Evolutionary conservation across 30 jellyfish, hydroid and myxozoan genomes (phyloP).

Genomic region (Cassiopea xamachana): DNA sequence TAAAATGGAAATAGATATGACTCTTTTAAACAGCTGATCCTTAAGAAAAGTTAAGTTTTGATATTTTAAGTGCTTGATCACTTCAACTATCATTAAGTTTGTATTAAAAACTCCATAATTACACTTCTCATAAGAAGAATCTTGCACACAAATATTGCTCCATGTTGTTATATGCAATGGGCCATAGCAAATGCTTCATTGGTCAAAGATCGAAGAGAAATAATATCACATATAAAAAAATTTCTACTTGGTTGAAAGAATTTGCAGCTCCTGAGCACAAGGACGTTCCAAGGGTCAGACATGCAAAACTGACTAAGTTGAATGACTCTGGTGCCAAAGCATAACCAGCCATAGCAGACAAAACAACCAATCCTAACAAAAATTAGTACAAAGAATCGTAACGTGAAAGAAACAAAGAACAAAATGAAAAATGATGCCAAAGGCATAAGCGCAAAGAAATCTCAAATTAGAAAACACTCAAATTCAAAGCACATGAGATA

Average conservation of each 20-base stretch:
- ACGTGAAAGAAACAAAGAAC: not conserved
- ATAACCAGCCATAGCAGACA: conserved; percentile 99
- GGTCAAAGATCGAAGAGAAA: too few species aligned
- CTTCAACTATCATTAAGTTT: too few species aligned
- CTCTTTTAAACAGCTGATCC: too few species aligned
- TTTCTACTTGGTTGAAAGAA: conserved; percentile 90
- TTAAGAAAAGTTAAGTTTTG: too few species aligned
- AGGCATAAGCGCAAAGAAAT: not conserved
- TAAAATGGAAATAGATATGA: too few species aligned
- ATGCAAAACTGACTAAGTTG: conserved; percentile 36
- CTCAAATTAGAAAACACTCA: not conserved
- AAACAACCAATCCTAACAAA: conserved; percentile 91
- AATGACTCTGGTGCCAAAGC: conserved; percentile 94
- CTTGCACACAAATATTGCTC: too few species aligned
- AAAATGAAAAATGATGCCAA: not conserved
- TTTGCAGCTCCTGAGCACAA: conserved; percentile 98
- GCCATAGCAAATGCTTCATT: too few species aligned
- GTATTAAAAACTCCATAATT: too few species aligned
- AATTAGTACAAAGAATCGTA: not conserved
- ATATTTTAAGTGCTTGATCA: too few species aligned
- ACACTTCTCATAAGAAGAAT: too few species aligned
- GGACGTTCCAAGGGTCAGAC: conserved; percentile 85
- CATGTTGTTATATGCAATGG: too few species aligned
- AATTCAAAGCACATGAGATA: not conserved
- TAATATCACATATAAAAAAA: too few species aligned